Conservation (phyloP, 2,797 vertebrate genomes). For the Labroides dimidiatus region DNA sequence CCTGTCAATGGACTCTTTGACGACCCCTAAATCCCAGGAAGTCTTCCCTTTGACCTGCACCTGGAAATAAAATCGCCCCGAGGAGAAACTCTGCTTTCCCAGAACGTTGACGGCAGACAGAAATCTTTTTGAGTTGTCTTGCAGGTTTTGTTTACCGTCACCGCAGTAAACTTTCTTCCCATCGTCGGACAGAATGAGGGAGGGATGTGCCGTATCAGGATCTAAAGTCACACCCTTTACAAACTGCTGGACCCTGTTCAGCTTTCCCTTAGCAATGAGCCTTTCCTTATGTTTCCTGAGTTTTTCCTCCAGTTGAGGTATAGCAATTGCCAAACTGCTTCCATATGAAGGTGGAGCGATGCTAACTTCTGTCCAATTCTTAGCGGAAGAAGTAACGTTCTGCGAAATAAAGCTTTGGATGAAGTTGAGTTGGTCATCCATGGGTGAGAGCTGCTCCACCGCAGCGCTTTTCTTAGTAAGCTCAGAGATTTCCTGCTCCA, state of each 20-base stretch:
- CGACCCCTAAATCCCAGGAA: conserved; percentile 55
- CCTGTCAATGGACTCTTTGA: conserved; percentile 25
- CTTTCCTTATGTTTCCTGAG: conserved; percentile 8
- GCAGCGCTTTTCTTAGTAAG: conserved; percentile 8
- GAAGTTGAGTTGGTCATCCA: not conserved
- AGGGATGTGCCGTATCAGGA: conserved; percentile 34
- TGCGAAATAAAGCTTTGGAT: not conserved
- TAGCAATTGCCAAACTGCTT: not conserved
- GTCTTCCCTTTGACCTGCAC: conserved; percentile 44
- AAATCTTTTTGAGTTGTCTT: conserved; percentile 28
- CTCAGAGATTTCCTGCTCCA: conserved; percentile 43
- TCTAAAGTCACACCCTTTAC: conserved; percentile 49
- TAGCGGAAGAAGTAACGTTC: not conserved
- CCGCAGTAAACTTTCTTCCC: conserved; percentile 25
- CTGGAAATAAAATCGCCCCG: conserved; percentile 50
- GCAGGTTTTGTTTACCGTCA: not conserved
- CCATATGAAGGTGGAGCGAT: conserved; percentile 12
- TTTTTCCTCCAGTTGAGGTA: conserved; percentile 16
- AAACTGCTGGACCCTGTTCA: conserved; percentile 36
- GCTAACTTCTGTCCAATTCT: conserved; percentile 10
- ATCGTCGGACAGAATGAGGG: conserved; percentile 31
- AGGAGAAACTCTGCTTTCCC: conserved; percentile 37
- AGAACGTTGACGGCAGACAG: conserved; percentile 9
- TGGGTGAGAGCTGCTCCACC: not conserved
- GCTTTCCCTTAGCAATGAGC: conserved; percentile 3